Evolutionary conservation across 2,888 invertebrate species (phyloP).

Genomic region (Melipona bicolor): DNA sequence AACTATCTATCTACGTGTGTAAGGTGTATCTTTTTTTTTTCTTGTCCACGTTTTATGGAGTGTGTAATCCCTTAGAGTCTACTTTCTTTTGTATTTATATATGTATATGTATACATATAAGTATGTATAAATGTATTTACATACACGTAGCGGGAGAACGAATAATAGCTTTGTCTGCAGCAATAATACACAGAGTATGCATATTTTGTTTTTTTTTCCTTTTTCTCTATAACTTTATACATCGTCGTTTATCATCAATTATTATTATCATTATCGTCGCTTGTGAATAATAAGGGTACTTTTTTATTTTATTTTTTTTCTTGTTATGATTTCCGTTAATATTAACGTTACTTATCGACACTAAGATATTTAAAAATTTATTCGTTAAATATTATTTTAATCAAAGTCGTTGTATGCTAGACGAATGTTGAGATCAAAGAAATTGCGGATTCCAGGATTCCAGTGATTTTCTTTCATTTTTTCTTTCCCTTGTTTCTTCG

Average conservation of each 20-base stretch:
- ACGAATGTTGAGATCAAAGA: constrained; percentile 84
- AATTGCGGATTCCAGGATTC: constrained; percentile 77
- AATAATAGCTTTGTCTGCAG: constrained; percentile 76
- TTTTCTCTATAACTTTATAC: constrained; percentile 79
- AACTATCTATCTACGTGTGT: constrained; percentile 81
- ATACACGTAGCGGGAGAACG: constrained; percentile 77
- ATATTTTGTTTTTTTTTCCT: constrained; percentile 53
- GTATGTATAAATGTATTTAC: constrained; percentile 78
- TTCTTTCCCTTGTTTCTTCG: constrained; percentile 16
- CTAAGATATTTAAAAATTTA: constrained; percentile 77
- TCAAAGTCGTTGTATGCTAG: constrained; percentile 82
- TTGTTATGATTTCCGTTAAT: constrained; percentile 65
- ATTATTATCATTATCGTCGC: constrained; percentile 18
- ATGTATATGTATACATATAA: constrained; percentile 75
- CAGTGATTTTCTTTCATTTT: constrained; percentile 37
- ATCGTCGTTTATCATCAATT: constrained; percentile 61
- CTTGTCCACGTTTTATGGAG: constrained; percentile 72
- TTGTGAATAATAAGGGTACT: constrained; percentile 69
- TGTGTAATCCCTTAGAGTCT: constrained; percentile 70
- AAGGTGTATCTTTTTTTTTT: constrained; percentile 68
- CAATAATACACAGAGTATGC: constrained; percentile 79
- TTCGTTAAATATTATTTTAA: constrained; percentile 77
- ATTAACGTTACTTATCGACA: constrained; percentile 65
- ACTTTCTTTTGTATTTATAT: constrained; percentile 76
- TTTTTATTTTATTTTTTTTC: constrained; percentile 52